Evolutionary conservation across 1,140 invertebrate genomes (phyloP), one percentile per base, ranked within the genome.

Genomic region (Solenopsis invicta): DNA sequence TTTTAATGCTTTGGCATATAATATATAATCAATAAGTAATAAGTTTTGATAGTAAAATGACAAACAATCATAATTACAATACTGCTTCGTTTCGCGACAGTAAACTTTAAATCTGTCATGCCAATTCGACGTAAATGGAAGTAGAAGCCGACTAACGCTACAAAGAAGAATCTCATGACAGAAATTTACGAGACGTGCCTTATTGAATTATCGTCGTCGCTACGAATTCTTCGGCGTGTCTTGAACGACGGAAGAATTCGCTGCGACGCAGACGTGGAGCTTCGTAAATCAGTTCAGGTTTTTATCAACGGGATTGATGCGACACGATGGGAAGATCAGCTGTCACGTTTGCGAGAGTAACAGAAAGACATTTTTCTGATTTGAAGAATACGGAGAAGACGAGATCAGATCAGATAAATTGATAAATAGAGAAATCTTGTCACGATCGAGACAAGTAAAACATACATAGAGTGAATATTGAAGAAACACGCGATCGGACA

Each of bases 171-270:
- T 85, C 85, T 87, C 89, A 87, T 89, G 88, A 90, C 78, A 74
- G 78, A 87, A 86, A 86, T 86, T 90, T 88, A 89, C 78, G 86
- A 90, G 85, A 75, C 67, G 54, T 74, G 80, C 80, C 72, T 72
- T 18, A 84, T 75, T 75, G 80, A 84, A 84, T 84, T 84, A 84
- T 62, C 69, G 80, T 75, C 69, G 64, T 74, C 69, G 69, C 69
- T 50, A 41, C 54, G 45, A 61, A 75, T 61, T 84, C 67, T 84
- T 84, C 41, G 41, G 9, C 80, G 54, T 82, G 21, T 82, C 54
- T 48, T 24, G 54, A 74, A 61, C 52, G 54, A 74, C 80, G 54
- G 12, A 61, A 74, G 54, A 74, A 82, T 82, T 74, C 41, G 37
- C 12, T 61, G 41, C 24, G 80, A 84, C 41, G 54, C 74, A 54